phyloP scores from a whole-genome alignment of 2,113 vertebrate genomes.

The Gallinago paraguaiae region DNA sequence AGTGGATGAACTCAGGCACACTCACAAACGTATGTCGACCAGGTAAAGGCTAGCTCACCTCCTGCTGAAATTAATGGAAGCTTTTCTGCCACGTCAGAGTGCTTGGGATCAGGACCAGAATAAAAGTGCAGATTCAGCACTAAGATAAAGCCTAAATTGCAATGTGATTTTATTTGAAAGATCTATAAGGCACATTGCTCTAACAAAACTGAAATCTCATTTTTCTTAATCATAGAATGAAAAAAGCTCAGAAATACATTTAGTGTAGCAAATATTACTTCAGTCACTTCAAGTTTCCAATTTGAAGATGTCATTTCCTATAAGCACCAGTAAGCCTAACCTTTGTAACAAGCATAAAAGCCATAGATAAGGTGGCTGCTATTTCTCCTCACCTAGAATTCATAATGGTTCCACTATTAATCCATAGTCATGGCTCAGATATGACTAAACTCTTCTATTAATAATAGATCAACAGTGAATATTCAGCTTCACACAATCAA shows the following conservation, averaged over 20 bases:
- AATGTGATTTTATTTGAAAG: too few species aligned
- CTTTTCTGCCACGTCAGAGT: not conserved
- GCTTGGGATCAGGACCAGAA: not conserved
- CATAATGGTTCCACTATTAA: not conserved
- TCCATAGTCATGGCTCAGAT: not conserved
- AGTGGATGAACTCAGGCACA: not conserved
- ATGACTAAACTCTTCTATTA: not conserved
- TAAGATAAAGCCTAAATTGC: not conserved
- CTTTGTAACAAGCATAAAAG: not conserved
- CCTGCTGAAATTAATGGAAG: not conserved
- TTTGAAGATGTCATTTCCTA: not conserved
- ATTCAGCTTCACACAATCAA: not conserved
- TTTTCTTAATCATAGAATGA: not conserved
- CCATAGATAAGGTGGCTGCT: too few species aligned
- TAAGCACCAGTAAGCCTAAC: not conserved
- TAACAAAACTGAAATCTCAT: not conserved
- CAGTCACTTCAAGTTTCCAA: not conserved
- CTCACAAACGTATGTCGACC: not conserved
- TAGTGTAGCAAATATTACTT: not conserved
- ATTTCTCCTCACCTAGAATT: not conserved
- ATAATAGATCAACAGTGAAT: not conserved
- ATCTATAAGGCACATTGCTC: not conserved
- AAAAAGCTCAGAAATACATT: not conserved
- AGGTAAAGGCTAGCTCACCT: not conserved
- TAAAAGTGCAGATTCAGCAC: not conserved